phyloP scores from a whole-genome alignment of 1,140 invertebrate species.

The Anagrus nilaparvatae region DNA sequence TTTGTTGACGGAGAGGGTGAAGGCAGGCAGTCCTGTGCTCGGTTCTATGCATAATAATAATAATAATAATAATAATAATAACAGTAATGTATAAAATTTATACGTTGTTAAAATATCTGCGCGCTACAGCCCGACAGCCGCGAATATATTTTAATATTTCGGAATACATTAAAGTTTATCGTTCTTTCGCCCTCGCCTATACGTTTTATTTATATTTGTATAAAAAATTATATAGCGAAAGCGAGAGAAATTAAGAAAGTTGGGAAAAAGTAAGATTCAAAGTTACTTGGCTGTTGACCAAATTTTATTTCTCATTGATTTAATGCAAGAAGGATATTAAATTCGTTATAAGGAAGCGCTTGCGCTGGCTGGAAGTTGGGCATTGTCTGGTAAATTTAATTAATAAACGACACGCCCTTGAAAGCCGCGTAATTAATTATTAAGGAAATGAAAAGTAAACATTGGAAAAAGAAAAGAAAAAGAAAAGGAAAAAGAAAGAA shows the following conservation, averaged over 20 bases:
- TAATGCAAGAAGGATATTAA: too few relatives aligned
- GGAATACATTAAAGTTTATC: slow-evolving; percentile 44
- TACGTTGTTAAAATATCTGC: slow-evolving; percentile 40
- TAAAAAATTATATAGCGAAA: neutral
- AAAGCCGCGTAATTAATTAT: neutral
- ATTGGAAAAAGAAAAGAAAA: neutral
- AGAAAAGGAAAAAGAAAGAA: neutral
- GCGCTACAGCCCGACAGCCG: slow-evolving; percentile 26
- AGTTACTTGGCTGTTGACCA: neutral
- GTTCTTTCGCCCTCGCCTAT: slow-evolving; percentile 21
- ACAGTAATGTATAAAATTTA: too few relatives aligned
- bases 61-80: too few relatives aligned
- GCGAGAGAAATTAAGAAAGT: neutral
- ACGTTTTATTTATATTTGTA: slow-evolving; percentile 13
- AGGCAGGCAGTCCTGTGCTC: slow-evolving; percentile 1
- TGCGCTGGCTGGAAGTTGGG: too few relatives aligned
- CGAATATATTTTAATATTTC: slow-evolving; percentile 44
- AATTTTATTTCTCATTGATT: neutral
- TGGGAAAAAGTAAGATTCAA: neutral
- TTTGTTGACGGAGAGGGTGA: slow-evolving; percentile 30
- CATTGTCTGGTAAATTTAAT: too few relatives aligned
- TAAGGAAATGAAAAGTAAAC: neutral
- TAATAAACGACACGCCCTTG: too few relatives aligned
- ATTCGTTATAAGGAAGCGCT: too few relatives aligned
- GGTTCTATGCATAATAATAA: too few relatives aligned